Evolutionary conservation across 1,140 invertebrate species (phyloP).

Genomic region (Lepidurus arcticus): DNA sequence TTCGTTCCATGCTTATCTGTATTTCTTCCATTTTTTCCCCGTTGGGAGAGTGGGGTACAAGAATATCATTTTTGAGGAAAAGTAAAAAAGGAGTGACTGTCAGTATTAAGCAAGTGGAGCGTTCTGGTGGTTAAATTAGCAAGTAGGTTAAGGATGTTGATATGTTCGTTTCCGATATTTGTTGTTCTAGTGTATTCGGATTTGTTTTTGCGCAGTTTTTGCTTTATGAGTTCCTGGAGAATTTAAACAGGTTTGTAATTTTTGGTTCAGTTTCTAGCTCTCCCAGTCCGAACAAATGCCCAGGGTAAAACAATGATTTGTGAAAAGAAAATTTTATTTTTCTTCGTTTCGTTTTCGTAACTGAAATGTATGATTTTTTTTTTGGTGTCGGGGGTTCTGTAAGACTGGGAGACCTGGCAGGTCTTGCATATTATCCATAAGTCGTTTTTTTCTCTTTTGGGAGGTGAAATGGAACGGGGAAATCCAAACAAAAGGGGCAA

Average conservation of each 20-base stretch:
- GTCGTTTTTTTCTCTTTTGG: neutral
- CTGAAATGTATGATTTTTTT: neutral
- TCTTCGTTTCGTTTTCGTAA: neutral
- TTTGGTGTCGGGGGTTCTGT: neutral
- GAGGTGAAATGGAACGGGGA: neutral
- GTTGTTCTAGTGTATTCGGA: neutral
- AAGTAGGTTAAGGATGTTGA: neutral
- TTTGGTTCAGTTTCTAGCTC: neutral
- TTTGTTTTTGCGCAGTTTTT: neutral
- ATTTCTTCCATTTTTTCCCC: neutral
- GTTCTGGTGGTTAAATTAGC: neutral
- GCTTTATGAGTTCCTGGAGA: constrained; percentile 9
- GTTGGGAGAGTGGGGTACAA: constrained; percentile 2
- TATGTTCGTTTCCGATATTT: neutral
- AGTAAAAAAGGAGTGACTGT: neutral
- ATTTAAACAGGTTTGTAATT: neutral
- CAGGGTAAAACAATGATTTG: neutral
- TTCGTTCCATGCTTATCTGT: neutral
- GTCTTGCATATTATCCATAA: neutral
- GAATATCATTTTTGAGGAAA: neutral
- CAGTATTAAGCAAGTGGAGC: neutral
- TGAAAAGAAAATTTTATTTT: neutral
- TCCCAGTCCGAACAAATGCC: neutral
- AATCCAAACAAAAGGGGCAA: neutral
- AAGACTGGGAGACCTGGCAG: neutral